Percentiles rank a stretch among this genome's conserved stretches.
Evolutionary conservation across 2,113 vertebrate genomes (phyloP).

Genomic region (Calyptomena viridis): DNA sequence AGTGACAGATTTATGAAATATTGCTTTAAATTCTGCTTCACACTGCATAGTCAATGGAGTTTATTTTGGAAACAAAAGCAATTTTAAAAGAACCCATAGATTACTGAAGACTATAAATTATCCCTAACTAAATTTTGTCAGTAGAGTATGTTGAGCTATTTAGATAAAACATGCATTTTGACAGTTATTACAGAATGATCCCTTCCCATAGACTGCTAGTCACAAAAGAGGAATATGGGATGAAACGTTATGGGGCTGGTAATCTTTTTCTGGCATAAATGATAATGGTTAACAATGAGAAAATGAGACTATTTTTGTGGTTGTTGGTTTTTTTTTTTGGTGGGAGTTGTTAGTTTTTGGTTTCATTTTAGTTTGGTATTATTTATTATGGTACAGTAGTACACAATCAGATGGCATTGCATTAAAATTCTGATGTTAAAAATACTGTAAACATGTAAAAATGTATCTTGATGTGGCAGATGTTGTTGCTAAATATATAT

Average conservation of each 20-base stretch:
- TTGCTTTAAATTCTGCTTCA: slow-evolving; percentile 68
- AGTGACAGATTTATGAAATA: slow-evolving; percentile 75
- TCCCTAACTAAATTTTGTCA: slow-evolving; percentile 67
- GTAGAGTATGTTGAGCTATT: slow-evolving; percentile 64
- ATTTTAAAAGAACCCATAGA: slow-evolving; percentile 69
- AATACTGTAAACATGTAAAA: slow-evolving; percentile 16
- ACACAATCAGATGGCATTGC: slow-evolving; percentile 18
- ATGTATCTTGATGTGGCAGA: neutral
- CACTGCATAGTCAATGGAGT: slow-evolving; percentile 69
- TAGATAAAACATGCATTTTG: slow-evolving; percentile 72
- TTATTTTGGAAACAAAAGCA: slow-evolving; percentile 77
- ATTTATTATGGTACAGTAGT: slow-evolving; percentile 37
- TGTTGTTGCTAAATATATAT: slow-evolving; percentile 23
- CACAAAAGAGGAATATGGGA: neutral
- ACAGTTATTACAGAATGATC: slow-evolving; percentile 72
- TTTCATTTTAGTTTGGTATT: neutral
- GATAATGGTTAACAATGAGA: neutral
- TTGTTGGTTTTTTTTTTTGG: neutral
- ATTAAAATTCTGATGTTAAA: slow-evolving; percentile 47
- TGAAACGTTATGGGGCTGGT: slow-evolving; percentile 61
- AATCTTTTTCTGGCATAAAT: slow-evolving; percentile 58
- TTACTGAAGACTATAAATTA: slow-evolving; percentile 72
- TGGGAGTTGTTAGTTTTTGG: neutral
- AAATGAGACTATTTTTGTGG: neutral
- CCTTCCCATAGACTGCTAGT: slow-evolving; percentile 39